Conservation (phyloP, 2,888 invertebrate species). For the Empis livida region DNA sequence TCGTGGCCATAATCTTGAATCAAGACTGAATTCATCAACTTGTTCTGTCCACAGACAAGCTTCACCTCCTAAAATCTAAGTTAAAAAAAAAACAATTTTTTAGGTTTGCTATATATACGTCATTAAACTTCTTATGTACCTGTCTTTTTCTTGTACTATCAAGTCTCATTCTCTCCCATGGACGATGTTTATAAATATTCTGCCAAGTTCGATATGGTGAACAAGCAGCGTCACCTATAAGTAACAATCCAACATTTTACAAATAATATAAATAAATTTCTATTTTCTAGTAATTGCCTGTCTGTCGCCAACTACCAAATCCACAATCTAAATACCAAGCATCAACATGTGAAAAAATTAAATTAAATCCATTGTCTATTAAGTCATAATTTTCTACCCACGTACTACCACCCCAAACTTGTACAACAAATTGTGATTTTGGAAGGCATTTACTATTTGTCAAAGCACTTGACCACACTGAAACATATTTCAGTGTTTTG, state of each 20-base stretch:
- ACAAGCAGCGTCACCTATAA: constrained; percentile 63
- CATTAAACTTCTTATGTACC: constrained; percentile 15
- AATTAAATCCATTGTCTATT: constrained; percentile 60
- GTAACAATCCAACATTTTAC: not conserved
- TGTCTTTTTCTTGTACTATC: constrained; percentile 29
- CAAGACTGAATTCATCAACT: constrained; percentile 56
- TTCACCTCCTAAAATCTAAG: constrained; percentile 51
- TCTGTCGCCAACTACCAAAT: constrained; percentile 72
- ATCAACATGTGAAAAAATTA: constrained; percentile 74
- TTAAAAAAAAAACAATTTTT: not conserved
- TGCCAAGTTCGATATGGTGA: constrained; percentile 83
- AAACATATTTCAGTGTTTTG: constrained; percentile 34
- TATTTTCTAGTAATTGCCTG: constrained; percentile 23
- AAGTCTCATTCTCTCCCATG: constrained; percentile 46
- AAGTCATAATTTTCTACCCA: constrained; percentile 71
- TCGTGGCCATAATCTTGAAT: constrained; percentile 72
- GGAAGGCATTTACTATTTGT: constrained; percentile 59
- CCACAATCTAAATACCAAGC: constrained; percentile 84
- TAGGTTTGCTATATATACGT: not conserved
- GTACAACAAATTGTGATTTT: constrained; percentile 48
- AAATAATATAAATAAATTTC: not conserved
- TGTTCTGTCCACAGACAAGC: constrained; percentile 81
- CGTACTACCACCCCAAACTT: constrained; percentile 69
- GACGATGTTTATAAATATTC: constrained; percentile 70
- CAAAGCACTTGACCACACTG: constrained; percentile 66